These are phyloP conservation scores for Papilio gigon DNA, from an alignment of 2,888 invertebrate species.

Conservation along the genomic window DNA sequence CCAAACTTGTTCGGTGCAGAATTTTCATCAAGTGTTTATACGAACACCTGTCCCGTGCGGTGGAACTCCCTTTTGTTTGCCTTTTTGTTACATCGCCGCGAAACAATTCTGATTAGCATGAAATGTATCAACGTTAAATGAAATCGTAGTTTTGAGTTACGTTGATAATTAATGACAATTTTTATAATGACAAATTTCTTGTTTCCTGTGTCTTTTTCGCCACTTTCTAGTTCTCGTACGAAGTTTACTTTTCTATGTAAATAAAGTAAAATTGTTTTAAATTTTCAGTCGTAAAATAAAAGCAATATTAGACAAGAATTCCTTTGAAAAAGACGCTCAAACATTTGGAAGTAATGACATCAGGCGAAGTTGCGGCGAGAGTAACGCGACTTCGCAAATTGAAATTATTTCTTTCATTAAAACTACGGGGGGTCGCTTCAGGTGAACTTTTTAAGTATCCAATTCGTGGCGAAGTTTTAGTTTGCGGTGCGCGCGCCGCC, in stretches of 20 bases:
- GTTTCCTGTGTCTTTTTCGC: too few species aligned
- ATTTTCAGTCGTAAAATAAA: constrained; percentile 31
- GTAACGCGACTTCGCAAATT: constrained; percentile 67
- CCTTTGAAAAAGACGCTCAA: constrained; percentile 63
- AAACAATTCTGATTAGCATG: constrained; percentile 15
- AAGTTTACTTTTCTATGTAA: too few species aligned
- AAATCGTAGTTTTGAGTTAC: too few species aligned
- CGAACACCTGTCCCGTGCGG: constrained; percentile 59
- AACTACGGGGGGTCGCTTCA: constrained; percentile 68
- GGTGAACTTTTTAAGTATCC: constrained; percentile 72
- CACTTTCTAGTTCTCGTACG: too few species aligned
- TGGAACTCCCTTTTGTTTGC: constrained; percentile 28
- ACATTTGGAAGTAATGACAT: constrained; percentile 75
- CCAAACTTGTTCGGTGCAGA: constrained; percentile 43
- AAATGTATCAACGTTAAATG: constrained; percentile 36
- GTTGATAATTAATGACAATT: too few species aligned
- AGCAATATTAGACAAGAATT: constrained; percentile 40
- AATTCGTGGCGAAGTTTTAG: constrained; percentile 62
- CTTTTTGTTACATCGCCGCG: not conserved
- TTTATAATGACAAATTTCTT: too few species aligned
- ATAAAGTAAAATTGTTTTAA: not conserved
- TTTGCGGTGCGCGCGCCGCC: constrained; percentile 20
- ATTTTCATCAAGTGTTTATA: constrained; percentile 51
- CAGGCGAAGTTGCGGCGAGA: constrained; percentile 54
- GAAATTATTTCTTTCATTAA: constrained; percentile 82